Conservation (phyloP, 2,113 vertebrate species). For the Antechinus flavipes region DNA sequence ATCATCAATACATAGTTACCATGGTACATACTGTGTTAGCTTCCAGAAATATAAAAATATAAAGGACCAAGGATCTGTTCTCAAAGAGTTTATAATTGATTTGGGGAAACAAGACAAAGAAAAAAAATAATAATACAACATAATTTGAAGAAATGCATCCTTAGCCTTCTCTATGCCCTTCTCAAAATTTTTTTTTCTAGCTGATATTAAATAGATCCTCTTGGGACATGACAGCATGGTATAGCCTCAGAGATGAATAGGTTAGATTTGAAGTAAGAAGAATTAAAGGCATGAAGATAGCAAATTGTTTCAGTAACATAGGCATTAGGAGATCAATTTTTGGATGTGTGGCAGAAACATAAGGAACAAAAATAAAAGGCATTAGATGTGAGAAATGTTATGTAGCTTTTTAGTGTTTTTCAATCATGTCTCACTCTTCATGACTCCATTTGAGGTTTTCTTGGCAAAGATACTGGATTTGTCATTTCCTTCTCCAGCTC, state of each 20-base stretch:
- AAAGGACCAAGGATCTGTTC: no score
- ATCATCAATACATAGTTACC: neutral
- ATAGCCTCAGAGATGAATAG: neutral
- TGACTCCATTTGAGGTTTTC: neutral
- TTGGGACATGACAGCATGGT: no score
- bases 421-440: neutral
- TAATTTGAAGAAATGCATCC: neutral
- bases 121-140: neutral
- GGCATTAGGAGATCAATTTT: neutral
- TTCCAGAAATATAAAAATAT: neutral
- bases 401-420: neutral
- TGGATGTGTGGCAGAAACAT: neutral
- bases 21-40: neutral
- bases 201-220: neutral
- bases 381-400: neutral
- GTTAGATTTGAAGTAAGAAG: neutral
- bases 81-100: neutral
- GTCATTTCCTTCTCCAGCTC: neutral
- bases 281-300: neutral
- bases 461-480: neutral
- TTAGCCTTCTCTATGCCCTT: neutral
- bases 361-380: neutral
- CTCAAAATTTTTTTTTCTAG: neutral
- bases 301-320: neutral
- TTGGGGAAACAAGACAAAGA: neutral